A percentile compares a stretch with the other conserved stretches of the same genome.
Evolutionary conservation across 2,113 vertebrate species (phyloP).

Genomic region (Donacobius atricapilla): DNA sequence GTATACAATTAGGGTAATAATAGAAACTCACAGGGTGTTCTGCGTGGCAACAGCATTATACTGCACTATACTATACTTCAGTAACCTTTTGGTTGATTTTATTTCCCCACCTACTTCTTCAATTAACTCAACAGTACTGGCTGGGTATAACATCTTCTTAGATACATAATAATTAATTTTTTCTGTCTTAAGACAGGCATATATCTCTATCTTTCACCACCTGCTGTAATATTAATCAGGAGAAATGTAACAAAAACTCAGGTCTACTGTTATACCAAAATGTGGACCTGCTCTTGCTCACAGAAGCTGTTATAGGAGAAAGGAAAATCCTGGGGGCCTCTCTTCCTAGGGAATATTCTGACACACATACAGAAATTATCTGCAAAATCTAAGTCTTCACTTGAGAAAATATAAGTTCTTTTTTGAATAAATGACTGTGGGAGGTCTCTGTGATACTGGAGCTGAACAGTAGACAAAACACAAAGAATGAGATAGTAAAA

Average conservation of each 20-base stretch:
- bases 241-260: not conserved
- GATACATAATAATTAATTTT: not conserved
- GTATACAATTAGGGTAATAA: not conserved
- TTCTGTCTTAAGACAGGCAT: not conserved
- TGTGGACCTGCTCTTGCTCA: not conserved
- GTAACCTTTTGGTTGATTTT: not conserved
- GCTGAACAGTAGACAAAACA: not conserved
- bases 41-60: not conserved
- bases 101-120: not conserved
- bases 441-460: not conserved
- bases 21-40: not conserved
- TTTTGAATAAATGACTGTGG: not conserved
- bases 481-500: not conserved
- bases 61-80: not conserved
- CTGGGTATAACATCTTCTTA: not conserved
- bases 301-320: not conserved
- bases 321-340: not conserved
- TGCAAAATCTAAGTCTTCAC: not conserved
- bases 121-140: not conserved
- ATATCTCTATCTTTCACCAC: not conserved
- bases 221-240: not conserved
- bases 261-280: not conserved
- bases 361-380: not conserved
- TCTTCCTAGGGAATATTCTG: not conserved
- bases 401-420: not conserved